Evolutionary conservation across 2,797 vertebrate species (phyloP), one percentile per base, ranked within the genome.

Genomic region (Synanceia verrucosa): DNA sequence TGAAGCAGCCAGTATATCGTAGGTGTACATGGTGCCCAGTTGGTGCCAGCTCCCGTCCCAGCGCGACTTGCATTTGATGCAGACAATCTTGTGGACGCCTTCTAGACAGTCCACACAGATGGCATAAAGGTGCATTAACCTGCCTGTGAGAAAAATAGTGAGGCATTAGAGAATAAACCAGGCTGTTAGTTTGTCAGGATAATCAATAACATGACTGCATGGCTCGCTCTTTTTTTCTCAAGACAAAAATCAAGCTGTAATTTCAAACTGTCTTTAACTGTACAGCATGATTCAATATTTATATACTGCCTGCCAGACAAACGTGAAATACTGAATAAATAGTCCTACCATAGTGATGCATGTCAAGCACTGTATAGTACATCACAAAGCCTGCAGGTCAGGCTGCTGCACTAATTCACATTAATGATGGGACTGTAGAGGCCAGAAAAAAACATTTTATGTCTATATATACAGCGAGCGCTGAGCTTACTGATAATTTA

Each of bases 31-130:
- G 60, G 98, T 99, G 89, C 98, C 98, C 93, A 99, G 91, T 76
- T 99, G 98, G 90, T 99, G 98, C 97, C 98, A 99, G 94, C 98
- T 99, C 81, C 98, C 98, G 41, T 99, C 98, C 98, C 98, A 99
- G 47, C 96, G 96, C 0, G 97, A 99, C 91, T 99, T 99, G 93
- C 98, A 99, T 88, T 99, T 99, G 92, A 99, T 98, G 94, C 98
- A 99, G 88, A 99, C 96, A 62, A 99, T 98, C 96, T 99, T 99
- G 92, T 99, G 98, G 88, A 99, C 98, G 21, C 98, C 98, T 85
- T 99, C 98, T 91, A 99, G 91, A 93, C 98, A 99, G 94, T 99
- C 97, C 92, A 99, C 98, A 12, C 98, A 99, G 84, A 99, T 95
- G 82, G 97, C 97, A 28, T 99, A 99, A 83, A 99, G 96, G 89